Evolutionary conservation across 2,113 vertebrate genomes (phyloP).

Genomic region (Pteruthius melanotis): DNA sequence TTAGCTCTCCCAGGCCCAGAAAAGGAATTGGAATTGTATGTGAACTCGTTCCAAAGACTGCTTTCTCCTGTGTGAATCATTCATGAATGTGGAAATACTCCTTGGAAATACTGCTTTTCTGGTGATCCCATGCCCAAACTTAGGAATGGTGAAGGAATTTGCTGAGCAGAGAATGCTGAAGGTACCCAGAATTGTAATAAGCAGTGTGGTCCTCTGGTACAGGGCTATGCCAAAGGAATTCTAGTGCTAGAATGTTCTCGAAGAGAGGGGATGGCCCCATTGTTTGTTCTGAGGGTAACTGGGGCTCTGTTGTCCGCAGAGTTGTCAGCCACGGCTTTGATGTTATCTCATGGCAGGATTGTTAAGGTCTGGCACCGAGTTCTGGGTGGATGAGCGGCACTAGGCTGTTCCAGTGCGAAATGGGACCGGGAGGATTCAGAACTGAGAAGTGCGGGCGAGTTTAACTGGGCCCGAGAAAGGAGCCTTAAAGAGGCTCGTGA

Average conservation of each 20-base stretch:
- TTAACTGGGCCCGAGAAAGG: neutral
- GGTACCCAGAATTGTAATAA: neutral
- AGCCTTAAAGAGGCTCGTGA: neutral
- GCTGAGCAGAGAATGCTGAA: neutral
- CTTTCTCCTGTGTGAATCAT: neutral
- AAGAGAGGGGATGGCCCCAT: neutral
- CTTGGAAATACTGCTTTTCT: neutral
- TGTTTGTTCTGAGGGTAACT: neutral
- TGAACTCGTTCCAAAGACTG: neutral
- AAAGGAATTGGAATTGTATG: neutral
- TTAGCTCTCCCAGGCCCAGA: neutral
- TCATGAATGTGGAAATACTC: neutral
- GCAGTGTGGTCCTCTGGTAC: neutral
- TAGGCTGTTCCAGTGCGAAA: neutral
- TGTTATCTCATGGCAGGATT: neutral
- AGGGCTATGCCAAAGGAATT: neutral
- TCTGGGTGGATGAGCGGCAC: neutral
- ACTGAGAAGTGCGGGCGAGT: neutral
- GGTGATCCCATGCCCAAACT: neutral
- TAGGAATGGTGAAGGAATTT: neutral
- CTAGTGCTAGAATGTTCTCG: neutral
- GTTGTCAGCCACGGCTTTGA: neutral
- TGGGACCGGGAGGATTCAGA: neutral
- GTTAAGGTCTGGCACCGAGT: neutral
- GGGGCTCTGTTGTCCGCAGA: neutral